Base-by-base conservation (phyloP, 2,113 vertebrate genomes). In the Chionomys nivalis region DNA sequence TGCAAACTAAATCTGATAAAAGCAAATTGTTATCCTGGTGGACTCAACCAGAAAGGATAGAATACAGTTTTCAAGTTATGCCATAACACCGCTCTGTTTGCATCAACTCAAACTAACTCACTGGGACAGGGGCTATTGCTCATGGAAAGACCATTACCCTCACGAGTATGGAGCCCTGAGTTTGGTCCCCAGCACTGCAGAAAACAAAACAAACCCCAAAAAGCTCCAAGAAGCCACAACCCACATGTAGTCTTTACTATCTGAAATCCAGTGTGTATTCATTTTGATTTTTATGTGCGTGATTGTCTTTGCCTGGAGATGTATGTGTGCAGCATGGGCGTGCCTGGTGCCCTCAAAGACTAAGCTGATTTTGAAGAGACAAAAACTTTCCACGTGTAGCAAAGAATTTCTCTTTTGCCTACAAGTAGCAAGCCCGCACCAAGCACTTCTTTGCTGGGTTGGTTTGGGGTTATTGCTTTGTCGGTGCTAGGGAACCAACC, bases 391-490 rank as follows among this genome's bases (percentile, higher is more conserved):
- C 61, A 36, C 23, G 7, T 94, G 17, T 23, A 52, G 36, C 85
- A 85, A 87, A 92, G 39, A 79, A 36, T 91, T 88, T 90, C 72
- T 89, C 87, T 70, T 44, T 23, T 68, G 17, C 17, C 65, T 87
- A n/a, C 61, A 24, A 47, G 16, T 23, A 72, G 33, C 12, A 17
- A 72, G 5, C 36, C 21, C 0, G 12, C 47, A 17, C 0, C 10
- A 14, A 23, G 14, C 70, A 23, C 31, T 49, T 36, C 31, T 49
- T 87, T 36, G 21, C 75, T 42, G 9, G 55, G 28, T 76, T 21
- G 49, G 21, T 61, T 44, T 42, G 12, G 55, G 24, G 39, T 63
- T 39, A 39, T 76, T 70, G 11, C 1, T 61, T 89, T 13, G n/a
- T n/a, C 39, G 5, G 39, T 44, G 7, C n/a, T 17, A 24, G 42